Evolutionary conservation across 23 tunicate species (phyloP), one percentile per base, ranked within the genome.

Genomic region (Phallusia fumigata): DNA sequence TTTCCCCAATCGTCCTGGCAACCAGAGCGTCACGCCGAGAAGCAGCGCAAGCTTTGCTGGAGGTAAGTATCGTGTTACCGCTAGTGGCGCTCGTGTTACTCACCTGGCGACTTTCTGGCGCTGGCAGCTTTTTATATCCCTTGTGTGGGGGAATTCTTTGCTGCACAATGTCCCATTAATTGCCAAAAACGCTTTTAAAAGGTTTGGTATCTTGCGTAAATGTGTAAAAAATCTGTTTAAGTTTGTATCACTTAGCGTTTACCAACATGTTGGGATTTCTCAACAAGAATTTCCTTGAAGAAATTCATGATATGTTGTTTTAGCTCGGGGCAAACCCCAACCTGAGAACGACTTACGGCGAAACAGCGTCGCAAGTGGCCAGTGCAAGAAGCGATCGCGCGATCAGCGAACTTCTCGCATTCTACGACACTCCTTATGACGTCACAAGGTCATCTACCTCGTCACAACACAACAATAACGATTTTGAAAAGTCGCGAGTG

Each of bases 301-400:
- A n/a, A n/a, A n/a, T n/a, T n/a, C n/a, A n/a, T n/a, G n/a, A n/a
- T 76, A 13, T 47, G 5, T 21, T 58, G 69, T 58, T 24, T 32
- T 80, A 91, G 96, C 88, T 91, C 21, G 96, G 96, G 18, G 96
- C 88, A 52, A 83, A 91, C 89, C 85, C 96, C 26, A 86, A 88
- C 53, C 45, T 87, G 52, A 32, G 82, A 52, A 91, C 96, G 35
- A 87, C 73, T 36, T 91, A 82, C 79, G 91, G 96, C 33, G 96
- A 91, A 35, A 73, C 96, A 28, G 88, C 96, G 35, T 82, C 90
- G 0, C 90, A 86, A 52, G 64, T 86, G 77, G 90, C 96, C 6
- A 86, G 90, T 36, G 80, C 90, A 50, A 86, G 52, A 73, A 84
- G 72, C 18, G 90, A 86, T 53, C 90, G 81, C 80, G 84, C 58